These are phyloP conservation scores for Sakesphorus luctuosus DNA, from an alignment of 2,113 vertebrate species.

Conservation along the genomic window DNA sequence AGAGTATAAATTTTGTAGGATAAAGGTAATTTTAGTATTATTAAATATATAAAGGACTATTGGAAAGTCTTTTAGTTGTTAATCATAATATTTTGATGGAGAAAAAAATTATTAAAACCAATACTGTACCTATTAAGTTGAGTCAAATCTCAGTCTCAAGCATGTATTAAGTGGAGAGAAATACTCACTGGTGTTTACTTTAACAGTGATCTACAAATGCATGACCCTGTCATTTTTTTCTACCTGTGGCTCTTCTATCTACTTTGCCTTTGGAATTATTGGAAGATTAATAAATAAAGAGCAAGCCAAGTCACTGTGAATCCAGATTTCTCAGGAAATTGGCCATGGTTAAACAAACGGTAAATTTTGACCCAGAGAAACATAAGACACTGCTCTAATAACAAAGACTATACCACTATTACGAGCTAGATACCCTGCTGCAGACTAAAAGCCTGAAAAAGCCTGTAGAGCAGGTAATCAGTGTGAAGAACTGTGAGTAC, in stretches of 20 bases:
- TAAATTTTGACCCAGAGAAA: neutral
- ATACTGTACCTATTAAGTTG: neutral
- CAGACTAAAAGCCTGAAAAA: neutral
- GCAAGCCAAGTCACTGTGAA: neutral
- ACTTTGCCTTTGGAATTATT: neutral
- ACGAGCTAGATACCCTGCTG: neutral
- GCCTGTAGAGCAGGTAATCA: neutral
- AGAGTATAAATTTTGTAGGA: neutral
- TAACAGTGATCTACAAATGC: neutral
- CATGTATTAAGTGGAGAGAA: neutral
- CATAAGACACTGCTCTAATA: neutral
- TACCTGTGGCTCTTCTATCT: neutral
- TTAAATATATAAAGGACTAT: neutral
- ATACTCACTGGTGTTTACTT: neutral
- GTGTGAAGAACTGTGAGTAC: neutral
- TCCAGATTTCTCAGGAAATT: neutral
- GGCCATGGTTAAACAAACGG: neutral
- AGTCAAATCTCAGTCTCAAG: neutral
- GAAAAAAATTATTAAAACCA: slow-evolving; percentile 1
- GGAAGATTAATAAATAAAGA: neutral
- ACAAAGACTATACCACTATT: neutral
- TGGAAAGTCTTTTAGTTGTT: neutral
- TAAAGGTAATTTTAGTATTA: neutral
- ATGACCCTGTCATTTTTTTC: neutral
- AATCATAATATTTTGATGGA: slow-evolving; percentile 20